These are phyloP conservation scores for Panagrolaimus sp. DNA, from an alignment of 1,140 invertebrate genomes.

Conservation along the genomic window DNA sequence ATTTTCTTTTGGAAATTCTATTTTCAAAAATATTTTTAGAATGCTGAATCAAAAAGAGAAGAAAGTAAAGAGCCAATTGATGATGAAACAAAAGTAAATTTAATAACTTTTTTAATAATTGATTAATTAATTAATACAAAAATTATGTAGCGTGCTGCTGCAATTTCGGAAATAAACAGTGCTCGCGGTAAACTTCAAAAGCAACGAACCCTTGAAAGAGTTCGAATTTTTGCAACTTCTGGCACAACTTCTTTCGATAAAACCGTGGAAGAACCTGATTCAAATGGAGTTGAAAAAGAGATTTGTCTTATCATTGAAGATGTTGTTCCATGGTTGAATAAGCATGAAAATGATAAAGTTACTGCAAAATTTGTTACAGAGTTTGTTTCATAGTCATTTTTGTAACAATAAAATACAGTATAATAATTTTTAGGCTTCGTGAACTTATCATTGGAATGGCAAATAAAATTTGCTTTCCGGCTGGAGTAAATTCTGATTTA, in stretches of 20 bases:
- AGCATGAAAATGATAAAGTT: constrained; percentile 22
- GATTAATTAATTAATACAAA: constrained; percentile 6
- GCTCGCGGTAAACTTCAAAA: constrained; percentile 26
- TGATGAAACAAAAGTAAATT: constrained; percentile 9
- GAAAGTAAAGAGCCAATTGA: constrained; percentile 10
- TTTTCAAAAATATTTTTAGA: constrained; percentile 2
- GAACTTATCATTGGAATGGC: constrained; percentile 14
- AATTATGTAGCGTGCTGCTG: constrained; percentile 6
- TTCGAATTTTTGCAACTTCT: constrained; percentile 23
- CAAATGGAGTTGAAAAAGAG: constrained; percentile 15
- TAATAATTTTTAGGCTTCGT: constrained; percentile 17
- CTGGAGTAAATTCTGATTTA: constrained; percentile 12
- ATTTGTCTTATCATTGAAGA: constrained; percentile 28
- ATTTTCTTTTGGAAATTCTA: not conserved
- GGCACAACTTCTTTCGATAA: not conserved
- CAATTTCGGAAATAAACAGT: constrained; percentile 20
- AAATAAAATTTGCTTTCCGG: constrained; percentile 13
- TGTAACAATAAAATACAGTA: not conserved
- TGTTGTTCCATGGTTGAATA: constrained; percentile 24
- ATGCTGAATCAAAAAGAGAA: not conserved
- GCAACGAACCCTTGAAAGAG: constrained; percentile 26
- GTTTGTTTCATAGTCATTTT: not conserved
- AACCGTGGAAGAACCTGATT: constrained; percentile 1
- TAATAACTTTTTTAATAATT: not conserved
- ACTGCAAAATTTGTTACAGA: constrained; percentile 4